Conservation (phyloP, 2,888 invertebrate genomes). For the Bruchidius siliquastri region DNA sequence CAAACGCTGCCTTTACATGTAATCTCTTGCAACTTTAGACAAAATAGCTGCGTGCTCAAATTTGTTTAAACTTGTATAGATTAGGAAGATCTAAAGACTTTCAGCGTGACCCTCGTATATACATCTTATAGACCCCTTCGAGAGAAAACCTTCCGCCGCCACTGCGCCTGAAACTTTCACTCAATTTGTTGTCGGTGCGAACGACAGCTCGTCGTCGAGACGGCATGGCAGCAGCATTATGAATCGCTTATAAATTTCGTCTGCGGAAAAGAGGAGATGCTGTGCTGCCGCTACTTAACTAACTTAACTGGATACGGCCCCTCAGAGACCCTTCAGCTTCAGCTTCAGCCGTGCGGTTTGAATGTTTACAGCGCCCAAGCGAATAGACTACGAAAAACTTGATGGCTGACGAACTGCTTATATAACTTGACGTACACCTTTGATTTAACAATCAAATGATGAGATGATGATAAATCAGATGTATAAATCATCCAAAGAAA, state of each 20-base stretch:
- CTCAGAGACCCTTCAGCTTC: conserved; percentile 14
- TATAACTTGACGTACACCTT: background rate
- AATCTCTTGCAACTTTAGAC: too few relatives aligned
- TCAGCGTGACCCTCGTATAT: too few relatives aligned
- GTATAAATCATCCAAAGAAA: too few relatives aligned
- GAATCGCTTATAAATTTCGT: conserved; percentile 47
- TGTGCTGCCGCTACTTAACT: conserved; percentile 21
- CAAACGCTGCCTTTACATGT: too few relatives aligned
- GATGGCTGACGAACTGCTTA: background rate
- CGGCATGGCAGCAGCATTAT: conserved; percentile 29
- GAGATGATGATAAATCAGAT: too few relatives aligned
- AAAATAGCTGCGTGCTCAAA: too few relatives aligned
- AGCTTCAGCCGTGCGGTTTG: conserved; percentile 13
- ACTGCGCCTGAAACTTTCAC: conserved; percentile 39
- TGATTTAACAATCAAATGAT: too few relatives aligned
- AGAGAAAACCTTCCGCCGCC: too few relatives aligned
- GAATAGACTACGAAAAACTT: background rate
- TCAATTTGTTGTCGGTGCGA: conserved; percentile 43
- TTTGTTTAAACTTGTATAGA: too few relatives aligned
- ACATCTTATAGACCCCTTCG: too few relatives aligned
- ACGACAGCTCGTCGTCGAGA: conserved; percentile 15
- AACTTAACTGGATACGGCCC: conserved; percentile 28
- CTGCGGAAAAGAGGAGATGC: conserved; percentile 22
- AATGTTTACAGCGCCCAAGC: conserved; percentile 17
- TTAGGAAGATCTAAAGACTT: too few relatives aligned